Percentiles rank a stretch among this genome's conserved stretches.
phyloP scores from a whole-genome alignment of 2,797 vertebrate genomes.

The Gadopsis bispinosus region DNA sequence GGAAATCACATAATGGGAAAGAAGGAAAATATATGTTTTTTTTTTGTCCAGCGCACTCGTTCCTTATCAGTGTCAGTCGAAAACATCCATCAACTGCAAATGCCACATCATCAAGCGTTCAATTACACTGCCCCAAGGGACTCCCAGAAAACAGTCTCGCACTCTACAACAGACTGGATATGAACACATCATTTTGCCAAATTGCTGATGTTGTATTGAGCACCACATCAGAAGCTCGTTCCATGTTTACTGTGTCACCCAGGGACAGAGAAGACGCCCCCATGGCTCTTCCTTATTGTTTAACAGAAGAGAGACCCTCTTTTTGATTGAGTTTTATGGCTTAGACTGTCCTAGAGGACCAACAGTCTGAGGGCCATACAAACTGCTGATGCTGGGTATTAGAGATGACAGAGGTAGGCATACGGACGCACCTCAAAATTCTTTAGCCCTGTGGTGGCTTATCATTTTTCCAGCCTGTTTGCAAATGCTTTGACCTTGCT shows the following conservation, averaged over 20 bases:
- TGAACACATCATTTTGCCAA: constrained; percentile 72
- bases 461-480: constrained; percentile 75
- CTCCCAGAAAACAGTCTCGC: constrained; percentile 52
- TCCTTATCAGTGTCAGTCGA: constrained; percentile 60
- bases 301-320: constrained; percentile 62
- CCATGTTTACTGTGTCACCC: constrained; percentile 63
- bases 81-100: constrained; percentile 77
- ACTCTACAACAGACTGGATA: constrained; percentile 50
- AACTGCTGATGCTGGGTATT: constrained; percentile 76
- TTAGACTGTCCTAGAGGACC: constrained; percentile 69
- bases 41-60: constrained; percentile 55
- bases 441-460: constrained; percentile 67
- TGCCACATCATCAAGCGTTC: constrained; percentile 77
- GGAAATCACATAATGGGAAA: constrained; percentile 69
- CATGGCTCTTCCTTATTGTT: constrained; percentile 72
- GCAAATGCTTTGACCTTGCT: constrained; percentile 79
- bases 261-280: constrained; percentile 60
- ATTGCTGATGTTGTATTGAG: constrained; percentile 76
- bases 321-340: constrained; percentile 72
- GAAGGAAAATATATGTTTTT: constrained; percentile 61
- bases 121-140: constrained; percentile 74
- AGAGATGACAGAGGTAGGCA: constrained; percentile 79
- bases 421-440: constrained; percentile 68
- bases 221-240: constrained; percentile 65
- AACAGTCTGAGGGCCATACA: constrained; percentile 68